Base-by-base conservation (phyloP, 1,140 invertebrate species). In the Andrena cerasifolii region DNA sequence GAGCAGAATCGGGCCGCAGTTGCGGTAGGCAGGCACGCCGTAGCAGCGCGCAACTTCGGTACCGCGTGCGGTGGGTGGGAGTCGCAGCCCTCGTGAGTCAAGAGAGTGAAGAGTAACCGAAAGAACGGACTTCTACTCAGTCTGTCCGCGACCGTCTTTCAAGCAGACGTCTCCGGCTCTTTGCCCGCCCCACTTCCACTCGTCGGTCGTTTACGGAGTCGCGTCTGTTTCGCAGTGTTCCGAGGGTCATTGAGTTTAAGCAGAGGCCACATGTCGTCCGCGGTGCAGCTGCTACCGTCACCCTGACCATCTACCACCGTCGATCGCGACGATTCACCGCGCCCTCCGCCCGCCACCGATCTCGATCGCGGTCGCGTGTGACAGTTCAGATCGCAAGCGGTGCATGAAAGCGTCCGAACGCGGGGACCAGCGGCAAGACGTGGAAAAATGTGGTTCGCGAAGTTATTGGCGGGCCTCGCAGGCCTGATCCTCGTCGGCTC, bases 61-160 rank as follows among this genome's bases (percentile, higher is more conserved):
- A 61, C 56, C 58, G 76, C 43, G 59, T 78, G 40, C 58, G 24
- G 81, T 77, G 70, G 63, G 75, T 79, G 78, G 82, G 71, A 83
- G 81, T 62, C 47, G 8, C 68, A 73, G 65, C 65, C 59, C 65
- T 58, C 80, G 70, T 63, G 68, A 78, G 65, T 28, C 51, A 75
- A 82, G 66, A 66, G 65, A 80, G 77, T 45, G 68, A 85, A 80
- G 82, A 85, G 78, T 77, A 84, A 72, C 82, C 70, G 82, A 85
- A 85, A 85, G 83, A 81, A 73, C 72, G 53, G 78, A 58, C 63
- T 63, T 78, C 51, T 58, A 81, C 58, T 85, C 84, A 85, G 84
- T 85, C 82, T 85, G 75, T 85, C 75, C 82, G 79, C 83, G 82
- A 58, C 53, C 79, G 84, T 82, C 83, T 79, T 82, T 85, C 82